Conservation (phyloP, 2,888 invertebrate genomes). For the Drosophila helvetica region DNA sequence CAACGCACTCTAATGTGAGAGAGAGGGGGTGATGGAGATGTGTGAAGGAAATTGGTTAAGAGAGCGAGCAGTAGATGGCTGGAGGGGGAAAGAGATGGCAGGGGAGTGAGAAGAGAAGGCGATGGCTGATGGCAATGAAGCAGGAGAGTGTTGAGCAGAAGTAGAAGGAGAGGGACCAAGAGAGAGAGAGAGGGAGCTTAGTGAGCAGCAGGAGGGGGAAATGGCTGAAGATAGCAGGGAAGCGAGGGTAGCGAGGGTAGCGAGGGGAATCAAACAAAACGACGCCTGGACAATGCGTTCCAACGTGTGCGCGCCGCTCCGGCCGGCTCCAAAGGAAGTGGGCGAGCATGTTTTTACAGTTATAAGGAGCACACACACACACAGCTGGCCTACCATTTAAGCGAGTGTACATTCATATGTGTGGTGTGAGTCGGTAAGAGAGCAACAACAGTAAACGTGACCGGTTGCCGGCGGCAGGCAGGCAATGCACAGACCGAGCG, state of each 20-base stretch:
- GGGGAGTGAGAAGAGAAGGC: no score
- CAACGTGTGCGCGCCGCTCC: conserved; percentile 11
- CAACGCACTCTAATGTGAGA: conserved; percentile 29
- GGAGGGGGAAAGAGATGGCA: not conserved
- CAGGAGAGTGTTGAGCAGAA: not conserved
- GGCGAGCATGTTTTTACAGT: conserved; percentile 81
- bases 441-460: conserved; percentile 59
- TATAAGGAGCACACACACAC: conserved; percentile 70
- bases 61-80: not conserved
- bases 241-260: no score
- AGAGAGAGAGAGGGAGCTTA: no score
- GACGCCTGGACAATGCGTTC: conserved; percentile 53
- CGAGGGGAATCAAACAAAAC: conserved; percentile 58
- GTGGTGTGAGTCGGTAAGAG: conserved; percentile 28
- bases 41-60: not conserved
- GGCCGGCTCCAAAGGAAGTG: conserved; percentile 69
- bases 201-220: no score
- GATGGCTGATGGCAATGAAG: no score
- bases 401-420: conserved; percentile 13
- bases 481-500: conserved; percentile 39
- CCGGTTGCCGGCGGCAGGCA: conserved; percentile 66
- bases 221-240: no score
- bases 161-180: not conserved
- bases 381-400: conserved; percentile 33
- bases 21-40: not conserved